These are phyloP conservation scores for Pentamera pediparva DNA, from an alignment of 53 echinoderm and acorn worm species.

Conservation along the genomic window DNA sequence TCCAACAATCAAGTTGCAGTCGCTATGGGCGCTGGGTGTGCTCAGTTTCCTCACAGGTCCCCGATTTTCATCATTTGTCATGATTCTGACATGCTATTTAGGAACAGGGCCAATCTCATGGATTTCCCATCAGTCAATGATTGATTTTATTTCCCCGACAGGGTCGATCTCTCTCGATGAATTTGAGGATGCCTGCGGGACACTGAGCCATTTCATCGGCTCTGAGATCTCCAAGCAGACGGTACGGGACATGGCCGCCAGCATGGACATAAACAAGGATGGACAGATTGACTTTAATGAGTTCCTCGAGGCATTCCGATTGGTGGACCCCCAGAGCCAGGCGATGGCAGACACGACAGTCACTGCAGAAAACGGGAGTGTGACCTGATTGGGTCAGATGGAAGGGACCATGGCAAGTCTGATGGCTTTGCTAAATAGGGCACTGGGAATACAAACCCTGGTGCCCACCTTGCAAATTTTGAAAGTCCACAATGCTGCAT, in stretches of 20 bases:
- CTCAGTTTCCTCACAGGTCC: no score
- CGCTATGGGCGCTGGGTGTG: no score
- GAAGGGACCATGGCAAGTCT: not conserved
- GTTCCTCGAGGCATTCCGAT: conserved; percentile 89
- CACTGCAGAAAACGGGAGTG: not conserved
- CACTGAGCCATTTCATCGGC: conserved; percentile 76
- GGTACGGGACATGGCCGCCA: conserved; percentile 80
- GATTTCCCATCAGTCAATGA: no score
- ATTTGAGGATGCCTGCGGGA: conserved; percentile 89
- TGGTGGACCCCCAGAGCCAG: conserved; percentile 74
- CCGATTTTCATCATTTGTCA: no score
- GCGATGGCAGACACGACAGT: not conserved
- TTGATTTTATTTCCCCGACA: conserved; percentile 1
- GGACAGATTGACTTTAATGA: conserved; percentile 98
- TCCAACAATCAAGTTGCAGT: no score
- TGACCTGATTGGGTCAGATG: not conserved
- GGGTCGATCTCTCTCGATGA: conserved; percentile 94
- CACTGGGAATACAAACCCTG: no score
- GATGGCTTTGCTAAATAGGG: no score
- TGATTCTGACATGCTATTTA: no score
- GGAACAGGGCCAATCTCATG: no score
- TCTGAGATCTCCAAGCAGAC: conserved; percentile 69
- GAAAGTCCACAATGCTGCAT: no score
- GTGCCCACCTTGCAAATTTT: no score
- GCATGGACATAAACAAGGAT: conserved; percentile 98